phyloP scores from a whole-genome alignment of 2,797 vertebrate genomes.

The Pangasius djambal region DNA sequence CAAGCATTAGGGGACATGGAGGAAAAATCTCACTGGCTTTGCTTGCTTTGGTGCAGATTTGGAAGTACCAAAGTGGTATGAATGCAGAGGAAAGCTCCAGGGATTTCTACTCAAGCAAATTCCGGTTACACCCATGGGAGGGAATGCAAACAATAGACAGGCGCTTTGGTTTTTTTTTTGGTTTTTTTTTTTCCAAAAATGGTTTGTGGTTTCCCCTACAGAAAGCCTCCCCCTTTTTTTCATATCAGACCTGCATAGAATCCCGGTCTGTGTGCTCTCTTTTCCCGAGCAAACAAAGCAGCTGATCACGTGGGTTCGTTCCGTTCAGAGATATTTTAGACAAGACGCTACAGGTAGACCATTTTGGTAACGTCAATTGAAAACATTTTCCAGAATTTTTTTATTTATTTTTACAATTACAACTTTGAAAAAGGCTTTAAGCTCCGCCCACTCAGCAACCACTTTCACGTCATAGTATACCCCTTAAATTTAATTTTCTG shows the following conservation, averaged over 20 bases:
- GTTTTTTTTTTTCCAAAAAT: constrained; percentile 5
- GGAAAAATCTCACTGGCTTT: constrained; percentile 27
- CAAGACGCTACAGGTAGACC: constrained; percentile 3
- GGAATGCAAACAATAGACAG: constrained; percentile 42
- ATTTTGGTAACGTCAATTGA: not conserved
- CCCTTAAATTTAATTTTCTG: not conserved
- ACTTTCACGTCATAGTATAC: not conserved
- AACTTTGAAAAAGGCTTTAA: not conserved
- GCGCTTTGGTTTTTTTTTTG: constrained; percentile 27
- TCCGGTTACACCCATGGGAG: constrained; percentile 51
- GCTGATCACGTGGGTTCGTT: constrained; percentile 1
- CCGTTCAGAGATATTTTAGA: not conserved
- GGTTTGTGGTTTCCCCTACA: constrained; percentile 48
- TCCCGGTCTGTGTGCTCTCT: not conserved
- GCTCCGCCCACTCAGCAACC: not conserved
- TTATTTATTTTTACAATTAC: too few relatives aligned
- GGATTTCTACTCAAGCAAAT: constrained; percentile 47
- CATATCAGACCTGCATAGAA: constrained; percentile 38
- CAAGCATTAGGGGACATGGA: constrained; percentile 39
- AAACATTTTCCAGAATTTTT: not conserved
- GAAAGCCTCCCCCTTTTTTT: constrained; percentile 42
- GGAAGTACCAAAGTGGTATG: constrained; percentile 40
- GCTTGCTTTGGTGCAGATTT: constrained; percentile 45
- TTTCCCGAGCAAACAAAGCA: constrained; percentile 40
- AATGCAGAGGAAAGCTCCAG: constrained; percentile 35